A percentile compares a stretch with the other conserved stretches of the same genome.
phyloP scores from a whole-genome alignment of 2,797 vertebrate genomes.

The Hippopotamyrus pictus region DNA sequence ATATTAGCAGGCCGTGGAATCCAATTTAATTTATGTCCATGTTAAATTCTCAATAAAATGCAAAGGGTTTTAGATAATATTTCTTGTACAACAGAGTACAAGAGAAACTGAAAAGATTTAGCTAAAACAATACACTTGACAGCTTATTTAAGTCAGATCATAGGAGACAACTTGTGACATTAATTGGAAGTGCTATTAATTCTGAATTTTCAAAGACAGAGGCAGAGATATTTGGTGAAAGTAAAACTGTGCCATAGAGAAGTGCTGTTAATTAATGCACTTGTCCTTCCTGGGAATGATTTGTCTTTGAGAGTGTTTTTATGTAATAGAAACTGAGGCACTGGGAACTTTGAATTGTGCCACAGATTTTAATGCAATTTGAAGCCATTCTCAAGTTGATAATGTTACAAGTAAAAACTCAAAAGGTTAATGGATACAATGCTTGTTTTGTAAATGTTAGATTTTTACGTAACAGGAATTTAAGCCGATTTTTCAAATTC shows the following conservation, averaged over 20 bases:
- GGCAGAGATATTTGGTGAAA: conserved; percentile 3
- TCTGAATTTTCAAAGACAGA: background rate
- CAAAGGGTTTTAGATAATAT: background rate
- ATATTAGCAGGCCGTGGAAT: background rate
- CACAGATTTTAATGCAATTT: background rate
- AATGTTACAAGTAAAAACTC: background rate
- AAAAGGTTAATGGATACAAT: background rate
- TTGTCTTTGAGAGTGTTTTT: conserved; percentile 3
- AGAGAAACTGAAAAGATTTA: background rate
- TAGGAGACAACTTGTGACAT: background rate
- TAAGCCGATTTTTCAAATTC: background rate
- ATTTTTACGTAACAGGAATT: background rate
- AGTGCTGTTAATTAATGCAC: conserved; percentile 4
- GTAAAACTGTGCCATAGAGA: background rate
- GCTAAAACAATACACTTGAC: background rate
- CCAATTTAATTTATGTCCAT: background rate
- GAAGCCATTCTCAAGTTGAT: background rate
- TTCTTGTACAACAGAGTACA: background rate
- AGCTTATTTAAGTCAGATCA: conserved; percentile 5
- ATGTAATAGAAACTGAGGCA: background rate
- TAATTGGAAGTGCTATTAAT: conserved; percentile 13
- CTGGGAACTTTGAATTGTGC: background rate
- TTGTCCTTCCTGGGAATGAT: background rate
- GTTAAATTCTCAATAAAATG: background rate
- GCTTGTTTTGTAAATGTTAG: background rate